These are phyloP conservation scores for Oreocharis arfaki DNA, from an alignment of 2,113 vertebrate genomes.

Conservation along the genomic window DNA sequence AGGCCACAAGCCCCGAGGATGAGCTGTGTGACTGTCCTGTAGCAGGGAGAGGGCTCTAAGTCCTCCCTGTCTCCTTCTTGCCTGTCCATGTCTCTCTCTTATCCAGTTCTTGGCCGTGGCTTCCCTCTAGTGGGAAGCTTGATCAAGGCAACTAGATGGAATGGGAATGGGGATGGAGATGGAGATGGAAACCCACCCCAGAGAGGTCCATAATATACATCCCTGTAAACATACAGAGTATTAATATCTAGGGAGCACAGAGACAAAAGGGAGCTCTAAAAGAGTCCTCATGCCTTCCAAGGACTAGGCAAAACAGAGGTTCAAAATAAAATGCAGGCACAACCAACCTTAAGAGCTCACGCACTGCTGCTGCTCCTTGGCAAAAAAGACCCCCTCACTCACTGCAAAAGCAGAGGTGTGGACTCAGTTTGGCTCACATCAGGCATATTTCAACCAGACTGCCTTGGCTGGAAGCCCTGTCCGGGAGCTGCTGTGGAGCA, in stretches of 20 bases:
- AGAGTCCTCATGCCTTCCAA: background rate
- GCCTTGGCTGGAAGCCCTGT: background rate
- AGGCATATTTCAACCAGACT: background rate
- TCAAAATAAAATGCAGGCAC: background rate
- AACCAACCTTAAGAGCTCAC: background rate
- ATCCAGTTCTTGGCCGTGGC: background rate
- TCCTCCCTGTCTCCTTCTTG: background rate
- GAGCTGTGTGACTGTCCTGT: background rate
- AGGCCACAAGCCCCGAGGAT: background rate
- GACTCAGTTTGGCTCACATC: background rate
- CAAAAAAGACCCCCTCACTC: background rate
- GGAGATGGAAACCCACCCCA: background rate
- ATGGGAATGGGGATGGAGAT: background rate
- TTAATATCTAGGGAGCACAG: background rate
- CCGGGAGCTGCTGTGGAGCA: background rate
- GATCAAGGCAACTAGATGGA: background rate
- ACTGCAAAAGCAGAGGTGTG: background rate
- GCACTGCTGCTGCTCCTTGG: background rate
- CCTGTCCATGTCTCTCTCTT: background rate
- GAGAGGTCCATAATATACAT: background rate
- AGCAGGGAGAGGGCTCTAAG: background rate
- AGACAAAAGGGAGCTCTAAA: background rate
- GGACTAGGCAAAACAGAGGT: background rate
- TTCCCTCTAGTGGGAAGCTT: slow-evolving; percentile 59
- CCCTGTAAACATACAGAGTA: background rate